A percentile compares a stretch with the other conserved stretches of the same genome.
These are phyloP conservation scores for Chelon auratus DNA, from an alignment of 2,797 vertebrate species.

Conservation along the genomic window DNA sequence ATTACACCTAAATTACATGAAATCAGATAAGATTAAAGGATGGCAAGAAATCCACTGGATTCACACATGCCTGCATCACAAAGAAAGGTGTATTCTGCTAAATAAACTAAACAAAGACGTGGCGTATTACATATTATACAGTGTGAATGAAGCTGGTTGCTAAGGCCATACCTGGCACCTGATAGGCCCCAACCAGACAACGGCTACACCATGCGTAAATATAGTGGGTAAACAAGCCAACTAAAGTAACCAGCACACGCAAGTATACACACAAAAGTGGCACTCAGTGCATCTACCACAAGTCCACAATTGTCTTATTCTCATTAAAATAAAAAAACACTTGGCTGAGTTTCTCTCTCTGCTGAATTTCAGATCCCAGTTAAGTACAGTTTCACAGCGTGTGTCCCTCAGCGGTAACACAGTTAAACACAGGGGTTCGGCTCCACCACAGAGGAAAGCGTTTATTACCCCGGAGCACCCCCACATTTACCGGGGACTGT, in stretches of 20 bases:
- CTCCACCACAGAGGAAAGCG: constrained; percentile 66
- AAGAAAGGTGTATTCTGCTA: constrained; percentile 22
- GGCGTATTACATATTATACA: constrained; percentile 20
- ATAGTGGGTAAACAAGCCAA: constrained; percentile 17
- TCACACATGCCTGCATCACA: constrained; percentile 18
- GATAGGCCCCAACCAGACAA: constrained; percentile 25
- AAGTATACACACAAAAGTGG: constrained; percentile 2
- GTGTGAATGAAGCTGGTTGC: constrained; percentile 42
- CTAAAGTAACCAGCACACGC: constrained; percentile 7
- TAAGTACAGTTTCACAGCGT: constrained; percentile 46
- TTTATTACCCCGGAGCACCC: constrained; percentile 66
- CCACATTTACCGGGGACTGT: constrained; percentile 50
- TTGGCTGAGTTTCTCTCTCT: constrained; percentile 1
- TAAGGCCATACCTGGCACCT: constrained; percentile 20
- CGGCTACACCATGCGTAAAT: constrained; percentile 23
- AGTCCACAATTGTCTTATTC: constrained; percentile 13
- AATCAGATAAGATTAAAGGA: constrained; percentile 33
- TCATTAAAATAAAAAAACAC: constrained; percentile 11
- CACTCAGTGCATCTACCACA: constrained; percentile 10
- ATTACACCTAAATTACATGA: constrained; percentile 38
- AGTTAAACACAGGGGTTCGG: constrained; percentile 67
- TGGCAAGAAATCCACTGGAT: constrained; percentile 19
- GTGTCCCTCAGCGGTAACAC: constrained; percentile 40
- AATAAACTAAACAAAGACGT: constrained; percentile 29
- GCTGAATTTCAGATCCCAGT: constrained; percentile 53